A percentile compares a stretch with the other conserved stretches of the same genome.
Evolutionary conservation across 2,797 vertebrate genomes (phyloP).

Genomic region (Naso thynnoides): DNA sequence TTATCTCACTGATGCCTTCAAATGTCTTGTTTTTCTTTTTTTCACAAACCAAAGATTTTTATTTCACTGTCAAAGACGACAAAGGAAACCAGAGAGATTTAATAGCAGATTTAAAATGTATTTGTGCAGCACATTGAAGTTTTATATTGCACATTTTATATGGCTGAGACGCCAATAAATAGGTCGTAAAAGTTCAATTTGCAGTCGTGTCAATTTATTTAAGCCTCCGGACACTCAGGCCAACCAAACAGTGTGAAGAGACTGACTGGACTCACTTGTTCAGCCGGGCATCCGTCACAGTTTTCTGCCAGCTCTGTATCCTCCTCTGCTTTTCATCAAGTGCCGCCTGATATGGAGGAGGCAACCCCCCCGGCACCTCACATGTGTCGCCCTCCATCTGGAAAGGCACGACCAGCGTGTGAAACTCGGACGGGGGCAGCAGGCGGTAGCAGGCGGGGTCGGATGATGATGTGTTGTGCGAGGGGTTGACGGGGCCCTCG

Average conservation of each 20-base stretch:
- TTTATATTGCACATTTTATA: no score
- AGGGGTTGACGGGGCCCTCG: conserved; percentile 74
- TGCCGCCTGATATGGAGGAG: conserved; percentile 85
- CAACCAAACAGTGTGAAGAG: background rate
- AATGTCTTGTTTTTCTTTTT: no score
- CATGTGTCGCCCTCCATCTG: conserved; percentile 95
- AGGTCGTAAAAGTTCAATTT: no score
- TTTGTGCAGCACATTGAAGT: no score
- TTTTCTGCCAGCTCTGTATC: conserved; percentile 92
- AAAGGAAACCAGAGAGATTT: no score
- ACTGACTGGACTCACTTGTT: conserved; percentile 87
- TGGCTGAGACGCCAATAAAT: no score
- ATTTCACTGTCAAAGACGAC: no score
- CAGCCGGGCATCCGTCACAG: conserved; percentile 89
- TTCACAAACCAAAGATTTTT: no score
- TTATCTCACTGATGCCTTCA: no score
- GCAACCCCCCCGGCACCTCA: conserved; percentile 93
- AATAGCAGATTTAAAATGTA: no score
- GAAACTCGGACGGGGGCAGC: conserved; percentile 88
- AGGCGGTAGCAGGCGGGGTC: conserved; percentile 85
- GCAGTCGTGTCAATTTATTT: no score
- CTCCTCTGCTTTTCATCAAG: conserved; percentile 87
- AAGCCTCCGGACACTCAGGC: no score
- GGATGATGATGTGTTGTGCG: conserved; percentile 14
- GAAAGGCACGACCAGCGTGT: conserved; percentile 91